Evolutionary conservation across 1,140 invertebrate species (phyloP).

Genomic region (Caenorhabditis inopinata): DNA sequence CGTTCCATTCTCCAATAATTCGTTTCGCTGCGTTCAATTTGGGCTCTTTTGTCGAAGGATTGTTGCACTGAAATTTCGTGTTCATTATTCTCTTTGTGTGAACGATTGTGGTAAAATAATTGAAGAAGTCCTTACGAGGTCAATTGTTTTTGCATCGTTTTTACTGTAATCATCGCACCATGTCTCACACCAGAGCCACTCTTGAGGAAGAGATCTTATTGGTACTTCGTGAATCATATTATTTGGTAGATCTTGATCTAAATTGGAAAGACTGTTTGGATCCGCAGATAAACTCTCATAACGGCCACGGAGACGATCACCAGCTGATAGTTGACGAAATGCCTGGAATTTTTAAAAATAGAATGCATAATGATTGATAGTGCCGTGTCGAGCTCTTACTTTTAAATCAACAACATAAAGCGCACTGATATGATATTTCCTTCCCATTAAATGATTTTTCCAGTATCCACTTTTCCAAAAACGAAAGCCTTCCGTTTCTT

Average conservation of each 20-base stretch:
- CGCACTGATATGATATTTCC: slow-evolving; percentile 96
- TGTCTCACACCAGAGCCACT: slow-evolving; percentile 99
- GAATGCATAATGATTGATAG: no score
- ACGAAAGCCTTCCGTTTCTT: slow-evolving; percentile 96
- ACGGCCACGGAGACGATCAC: slow-evolving; percentile 90
- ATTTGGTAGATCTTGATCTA: slow-evolving; percentile 89
- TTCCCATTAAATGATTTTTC: slow-evolving; percentile 88
- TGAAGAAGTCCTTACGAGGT: slow-evolving; percentile 73
- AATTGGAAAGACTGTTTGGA: slow-evolving; percentile 91
- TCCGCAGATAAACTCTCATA: slow-evolving; percentile 93
- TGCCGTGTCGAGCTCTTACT: no score
- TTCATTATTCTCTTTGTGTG: not conserved
- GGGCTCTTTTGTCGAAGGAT: slow-evolving; percentile 97
- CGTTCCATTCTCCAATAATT: slow-evolving; percentile 93
- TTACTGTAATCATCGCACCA: slow-evolving; percentile 94
- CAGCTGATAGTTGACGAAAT: slow-evolving; percentile 94
- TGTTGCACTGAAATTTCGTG: slow-evolving; percentile 81
- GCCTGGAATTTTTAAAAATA: no score
- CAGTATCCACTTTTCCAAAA: slow-evolving; percentile 99
- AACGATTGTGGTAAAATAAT: not conserved
- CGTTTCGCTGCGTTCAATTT: slow-evolving; percentile 93
- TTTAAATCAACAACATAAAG: slow-evolving; percentile 96
- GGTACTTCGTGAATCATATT: slow-evolving; percentile 98
- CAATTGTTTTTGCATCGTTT: slow-evolving; percentile 91
- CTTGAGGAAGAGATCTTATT: slow-evolving; percentile 96